Base-by-base conservation (phyloP, 2,888 invertebrate species). In the Diloba caeruleocephala region DNA sequence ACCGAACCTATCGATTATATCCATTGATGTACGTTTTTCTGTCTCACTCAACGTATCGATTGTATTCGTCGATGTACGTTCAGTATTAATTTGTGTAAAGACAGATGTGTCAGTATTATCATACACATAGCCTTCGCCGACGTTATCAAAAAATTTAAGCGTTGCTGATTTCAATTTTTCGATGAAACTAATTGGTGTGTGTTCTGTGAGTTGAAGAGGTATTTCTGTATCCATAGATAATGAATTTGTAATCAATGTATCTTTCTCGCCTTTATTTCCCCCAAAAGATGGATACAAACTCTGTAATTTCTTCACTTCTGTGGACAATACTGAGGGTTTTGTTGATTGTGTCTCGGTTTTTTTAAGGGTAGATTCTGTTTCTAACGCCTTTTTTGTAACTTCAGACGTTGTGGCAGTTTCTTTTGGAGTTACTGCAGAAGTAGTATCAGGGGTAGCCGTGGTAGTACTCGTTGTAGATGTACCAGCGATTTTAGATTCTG, bases 161-260 rank as follows among this genome's bases (percentile, higher is more conserved):
- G 64, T 49, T 0, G 33, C 53, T 0, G 59, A n/a, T 37, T 64
- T 54, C 1, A 54, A 2, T 28, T 54, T 64, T 0, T 14, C 32
- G 0, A 43, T 34, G 10, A 59, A 34, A 2, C 34, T 6, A 9
- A 7, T 6, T 8, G 49, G 0, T 21, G 25, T 10, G n/a, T n/a
- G n/a, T n/a, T n/a, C n/a, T n/a, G n/a, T n/a, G n/a, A n/a, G n/a
- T n/a, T n/a, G n/a, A n/a, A n/a, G n/a, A 4, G 33, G 10, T 8
- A 12, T 8, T 0, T 19, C 5, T 10, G 14, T 10, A 5, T 2
- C 12, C 3, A 2, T 4, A n/a, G n/a, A 25, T 8, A n/a, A n/a
- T 25, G 25, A 4, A 15, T 3, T 23, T 9, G 13, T 36, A 6
- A 13, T 25, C 2, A 25, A 1, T 23, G 14, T 3, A 10, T 23